Percentiles rank a stretch among this genome's conserved stretches.
phyloP scores from a whole-genome alignment of 2,113 vertebrate genomes.

The Dasyprocta punctata region DNA sequence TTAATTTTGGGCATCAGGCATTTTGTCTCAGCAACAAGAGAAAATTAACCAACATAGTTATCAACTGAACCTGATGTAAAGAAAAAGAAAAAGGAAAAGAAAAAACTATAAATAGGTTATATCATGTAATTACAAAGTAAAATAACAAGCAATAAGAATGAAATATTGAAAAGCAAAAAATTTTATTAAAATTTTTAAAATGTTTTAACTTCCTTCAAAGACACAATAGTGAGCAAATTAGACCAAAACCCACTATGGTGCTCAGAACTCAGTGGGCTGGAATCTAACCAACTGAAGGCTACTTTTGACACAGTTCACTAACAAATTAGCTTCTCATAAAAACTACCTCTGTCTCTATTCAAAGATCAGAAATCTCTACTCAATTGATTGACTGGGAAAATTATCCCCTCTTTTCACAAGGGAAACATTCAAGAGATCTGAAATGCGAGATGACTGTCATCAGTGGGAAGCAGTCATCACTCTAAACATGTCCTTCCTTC shows the following conservation, averaged over 20 bases:
- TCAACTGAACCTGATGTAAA: background rate
- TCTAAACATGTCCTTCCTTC: background rate
- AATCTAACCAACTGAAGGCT: background rate
- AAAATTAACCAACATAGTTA: background rate
- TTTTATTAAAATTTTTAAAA: constrained; percentile 24
- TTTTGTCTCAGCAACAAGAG: too few species aligned
- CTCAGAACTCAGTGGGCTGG: background rate
- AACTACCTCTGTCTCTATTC: background rate
- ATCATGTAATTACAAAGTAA: constrained; percentile 18
- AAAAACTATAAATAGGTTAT: constrained; percentile 10
- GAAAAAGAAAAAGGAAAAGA: too few species aligned
- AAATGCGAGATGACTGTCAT: background rate
- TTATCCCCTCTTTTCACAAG: background rate
- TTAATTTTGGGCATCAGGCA: too few species aligned
- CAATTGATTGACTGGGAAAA: background rate
- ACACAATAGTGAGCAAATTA: background rate
- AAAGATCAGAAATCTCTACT: background rate
- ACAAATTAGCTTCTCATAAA: background rate
- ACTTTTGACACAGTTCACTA: background rate
- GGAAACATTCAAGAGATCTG: background rate
- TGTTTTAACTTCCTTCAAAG: background rate
- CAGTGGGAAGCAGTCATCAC: background rate
- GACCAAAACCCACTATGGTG: background rate
- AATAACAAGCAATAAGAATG: constrained; percentile 9
- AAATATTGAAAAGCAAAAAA: constrained; percentile 18